phyloP scores from a whole-genome alignment of 2,888 invertebrate genomes.

The Blera fallax region DNA sequence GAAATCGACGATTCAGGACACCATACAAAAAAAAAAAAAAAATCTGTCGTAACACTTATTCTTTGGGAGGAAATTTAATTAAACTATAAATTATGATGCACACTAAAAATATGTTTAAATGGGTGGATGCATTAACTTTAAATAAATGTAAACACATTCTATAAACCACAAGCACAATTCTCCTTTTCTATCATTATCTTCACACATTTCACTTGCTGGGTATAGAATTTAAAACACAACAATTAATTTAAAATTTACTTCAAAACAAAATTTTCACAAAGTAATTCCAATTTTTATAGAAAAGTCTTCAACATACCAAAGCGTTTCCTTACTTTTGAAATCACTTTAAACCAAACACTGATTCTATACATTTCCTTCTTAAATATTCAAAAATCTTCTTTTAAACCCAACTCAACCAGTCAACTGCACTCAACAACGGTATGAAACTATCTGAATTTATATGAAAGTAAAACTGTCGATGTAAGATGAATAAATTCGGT shows the following conservation, averaged over 20 bases:
- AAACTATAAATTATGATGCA: no score
- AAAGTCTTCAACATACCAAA: conserved; percentile 26
- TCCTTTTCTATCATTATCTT: no score
- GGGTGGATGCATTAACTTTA: no score
- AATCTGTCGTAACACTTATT: no score
- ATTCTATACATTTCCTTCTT: neutral
- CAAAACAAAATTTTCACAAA: neutral
- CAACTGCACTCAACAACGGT: conserved; percentile 27
- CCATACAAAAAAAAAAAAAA: no score
- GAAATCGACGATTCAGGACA: no score
- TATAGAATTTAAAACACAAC: neutral
- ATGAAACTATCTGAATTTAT: conserved; percentile 29
- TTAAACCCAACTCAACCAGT: neutral
- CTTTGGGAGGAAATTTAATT: no score
- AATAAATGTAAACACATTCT: no score
- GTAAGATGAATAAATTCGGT: conserved; percentile 8
- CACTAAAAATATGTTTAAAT: no score
- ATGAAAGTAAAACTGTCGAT: neutral
- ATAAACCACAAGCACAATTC: no score
- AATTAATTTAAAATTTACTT: neutral
- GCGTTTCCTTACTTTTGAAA: conserved; percentile 30
- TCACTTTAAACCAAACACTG: conserved; percentile 2
- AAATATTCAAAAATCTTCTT: neutral
- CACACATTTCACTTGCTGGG: no score
- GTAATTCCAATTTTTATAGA: neutral